Evolutionary conservation across 1,140 invertebrate species (phyloP), one percentile per base, ranked within the genome.

Genomic region (Drosophila sulfurigaster): DNA sequence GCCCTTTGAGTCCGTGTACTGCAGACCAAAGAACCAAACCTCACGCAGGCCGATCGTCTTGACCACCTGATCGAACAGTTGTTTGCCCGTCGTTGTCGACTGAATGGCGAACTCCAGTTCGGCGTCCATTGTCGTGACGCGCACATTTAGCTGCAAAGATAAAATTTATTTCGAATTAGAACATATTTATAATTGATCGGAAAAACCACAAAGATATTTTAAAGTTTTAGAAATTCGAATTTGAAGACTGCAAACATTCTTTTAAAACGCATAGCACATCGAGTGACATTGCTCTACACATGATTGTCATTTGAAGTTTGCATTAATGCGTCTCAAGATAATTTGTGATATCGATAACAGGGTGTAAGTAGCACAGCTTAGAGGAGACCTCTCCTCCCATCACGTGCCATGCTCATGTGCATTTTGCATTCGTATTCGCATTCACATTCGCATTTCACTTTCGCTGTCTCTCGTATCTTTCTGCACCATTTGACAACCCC

Each of bases 41-140:
- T 99, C 99, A 75, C 99, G 95, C 16, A 99, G 95, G 72, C 99
- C 99, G 91, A 99, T 99, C 54, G 99, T 99, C 94, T 99, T 99
- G 65, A 99, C 98, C 73, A 99, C 98, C 94, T 99, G 99, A 93
- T 99, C 99, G 93, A 99, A 99, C 15, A 99, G 95, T 94, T 99
- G 99, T 94, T 99, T 99, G 89, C 99, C 99, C 52, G 99, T 99
- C 73, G 99, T 99, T 91, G 97, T 99, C 92, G 97, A 97, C 95
- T 99, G 99, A 95, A 99, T 99, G 93, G 99, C 98, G 95, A 99
- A 99, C 95, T 99, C 99, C 95, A 99, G 95, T 95, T 99, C 99
- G 87, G 99, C 99, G 95, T 99, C 99, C 98, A 99, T 99, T 91
- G 99, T 99, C 92, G 98, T 99, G 94, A 99, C 98, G 93, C 98